These are phyloP conservation scores for Origma solitaria DNA, from an alignment of 2,113 vertebrate species.

Conservation along the genomic window DNA sequence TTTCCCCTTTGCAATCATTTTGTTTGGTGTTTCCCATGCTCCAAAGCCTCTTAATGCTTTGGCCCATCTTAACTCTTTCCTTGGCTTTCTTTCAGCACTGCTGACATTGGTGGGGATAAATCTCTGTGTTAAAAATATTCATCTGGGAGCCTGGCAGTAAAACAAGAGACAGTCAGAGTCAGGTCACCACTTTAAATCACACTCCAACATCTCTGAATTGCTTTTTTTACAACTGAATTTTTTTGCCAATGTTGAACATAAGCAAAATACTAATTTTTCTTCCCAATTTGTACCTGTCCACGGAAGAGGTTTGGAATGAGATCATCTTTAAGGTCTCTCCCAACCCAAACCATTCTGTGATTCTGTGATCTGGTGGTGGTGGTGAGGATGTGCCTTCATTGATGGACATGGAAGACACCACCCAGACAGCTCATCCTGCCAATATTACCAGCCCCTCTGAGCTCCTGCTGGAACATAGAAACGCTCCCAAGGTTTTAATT, in stretches of 20 bases:
- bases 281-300: neutral
- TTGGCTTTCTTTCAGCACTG: neutral
- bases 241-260: neutral
- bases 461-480: neutral
- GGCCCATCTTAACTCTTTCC: neutral
- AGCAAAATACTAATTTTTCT: neutral
- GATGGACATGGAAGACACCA: neutral
- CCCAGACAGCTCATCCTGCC: neutral
- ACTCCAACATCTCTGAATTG: neutral
- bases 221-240: neutral
- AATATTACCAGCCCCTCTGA: neutral
- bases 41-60: neutral
- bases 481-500: neutral
- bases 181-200: neutral
- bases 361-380: neutral
- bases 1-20: neutral
- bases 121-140: neutral
- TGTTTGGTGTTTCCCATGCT: neutral
- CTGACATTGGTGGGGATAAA: neutral
- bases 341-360: neutral
- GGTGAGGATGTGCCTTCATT: neutral
- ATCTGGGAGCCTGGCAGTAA: neutral
- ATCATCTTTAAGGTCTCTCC: neutral
- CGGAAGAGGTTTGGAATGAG: neutral
- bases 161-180: neutral